These are phyloP conservation scores for Anguilla rostrata DNA, from an alignment of 2,113 vertebrate genomes.

Conservation along the genomic window DNA sequence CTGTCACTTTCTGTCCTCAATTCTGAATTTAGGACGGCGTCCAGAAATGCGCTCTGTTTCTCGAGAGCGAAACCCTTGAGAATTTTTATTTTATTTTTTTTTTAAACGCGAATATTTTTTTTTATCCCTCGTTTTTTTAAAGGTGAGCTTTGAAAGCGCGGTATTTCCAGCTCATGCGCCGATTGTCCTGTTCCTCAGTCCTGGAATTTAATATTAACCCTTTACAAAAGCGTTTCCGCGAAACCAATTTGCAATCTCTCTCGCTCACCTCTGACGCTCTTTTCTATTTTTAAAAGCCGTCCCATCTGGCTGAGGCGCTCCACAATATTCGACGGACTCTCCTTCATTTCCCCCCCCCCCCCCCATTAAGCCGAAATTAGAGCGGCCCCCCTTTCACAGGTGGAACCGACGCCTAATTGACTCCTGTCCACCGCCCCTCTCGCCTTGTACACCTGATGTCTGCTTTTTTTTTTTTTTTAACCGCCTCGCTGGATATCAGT, in stretches of 20 bases:
- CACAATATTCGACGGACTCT: conserved; percentile 69
- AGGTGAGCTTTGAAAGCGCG: too few relatives aligned
- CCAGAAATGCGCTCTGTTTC: not conserved
- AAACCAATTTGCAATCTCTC: conserved; percentile 53
- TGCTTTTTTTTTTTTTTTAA: conserved; percentile 42
- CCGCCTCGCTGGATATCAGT: conserved; percentile 52
- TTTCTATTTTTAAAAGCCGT: conserved; percentile 64
- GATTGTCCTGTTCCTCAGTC: too few relatives aligned
- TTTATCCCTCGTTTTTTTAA: too few relatives aligned
- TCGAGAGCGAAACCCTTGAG: not conserved
- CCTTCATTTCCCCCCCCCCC: conserved; percentile 66
- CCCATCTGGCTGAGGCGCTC: conserved; percentile 65
- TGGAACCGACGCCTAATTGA: conserved; percentile 68
- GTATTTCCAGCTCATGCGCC: too few relatives aligned
- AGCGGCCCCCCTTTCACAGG: conserved; percentile 65
- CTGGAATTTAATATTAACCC: conserved; percentile 26
- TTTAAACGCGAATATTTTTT: too few relatives aligned
- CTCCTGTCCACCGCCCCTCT: conserved; percentile 61
- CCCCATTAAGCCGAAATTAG: conserved; percentile 71
- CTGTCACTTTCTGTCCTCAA: not conserved
- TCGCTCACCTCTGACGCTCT: not conserved
- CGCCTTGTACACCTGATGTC: conserved; percentile 65
- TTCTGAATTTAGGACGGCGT: not conserved
- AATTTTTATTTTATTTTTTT: too few relatives aligned
- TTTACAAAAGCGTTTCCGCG: conserved; percentile 55